Conservation (phyloP, 2,113 vertebrate species). For the Calidris pygmaea region DNA sequence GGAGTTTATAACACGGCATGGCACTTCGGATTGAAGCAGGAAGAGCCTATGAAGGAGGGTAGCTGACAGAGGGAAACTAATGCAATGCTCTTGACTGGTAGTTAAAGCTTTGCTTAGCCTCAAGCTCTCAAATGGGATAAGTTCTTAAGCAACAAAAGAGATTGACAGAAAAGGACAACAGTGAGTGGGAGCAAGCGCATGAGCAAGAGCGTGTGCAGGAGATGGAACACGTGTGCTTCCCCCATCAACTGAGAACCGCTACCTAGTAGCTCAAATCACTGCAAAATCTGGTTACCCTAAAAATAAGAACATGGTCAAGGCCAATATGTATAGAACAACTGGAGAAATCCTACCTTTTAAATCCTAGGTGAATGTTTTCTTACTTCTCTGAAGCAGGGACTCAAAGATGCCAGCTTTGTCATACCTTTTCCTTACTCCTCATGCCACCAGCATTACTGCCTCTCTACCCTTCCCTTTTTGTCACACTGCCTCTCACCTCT, state of each 20-base stretch:
- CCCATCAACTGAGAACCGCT: neutral
- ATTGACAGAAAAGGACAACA: neutral
- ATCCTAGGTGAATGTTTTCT: neutral
- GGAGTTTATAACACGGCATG: neutral
- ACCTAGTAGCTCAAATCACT: neutral
- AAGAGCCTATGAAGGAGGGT: neutral
- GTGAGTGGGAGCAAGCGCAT: fast-evolving
- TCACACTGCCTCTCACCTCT: neutral
- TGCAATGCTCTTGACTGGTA: neutral
- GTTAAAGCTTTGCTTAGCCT: neutral
- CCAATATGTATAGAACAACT: neutral
- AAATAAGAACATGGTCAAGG: neutral
- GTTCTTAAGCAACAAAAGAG: neutral
- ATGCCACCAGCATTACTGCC: neutral
- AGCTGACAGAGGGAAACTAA: neutral
- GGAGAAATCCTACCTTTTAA: neutral
- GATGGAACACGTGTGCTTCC: fast-evolving
- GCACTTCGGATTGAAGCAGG: neutral
- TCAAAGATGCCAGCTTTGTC: neutral
- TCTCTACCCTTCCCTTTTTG: neutral
- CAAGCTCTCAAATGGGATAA: neutral
- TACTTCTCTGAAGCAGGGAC: neutral
- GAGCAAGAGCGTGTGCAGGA: fast-evolving
- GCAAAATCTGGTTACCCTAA: neutral
- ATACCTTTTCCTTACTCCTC: neutral